Percentiles rank a stretch among this genome's conserved stretches.
Evolutionary conservation across 2,888 invertebrate genomes (phyloP).

Genomic region (Caenorhabditis panamensis): DNA sequence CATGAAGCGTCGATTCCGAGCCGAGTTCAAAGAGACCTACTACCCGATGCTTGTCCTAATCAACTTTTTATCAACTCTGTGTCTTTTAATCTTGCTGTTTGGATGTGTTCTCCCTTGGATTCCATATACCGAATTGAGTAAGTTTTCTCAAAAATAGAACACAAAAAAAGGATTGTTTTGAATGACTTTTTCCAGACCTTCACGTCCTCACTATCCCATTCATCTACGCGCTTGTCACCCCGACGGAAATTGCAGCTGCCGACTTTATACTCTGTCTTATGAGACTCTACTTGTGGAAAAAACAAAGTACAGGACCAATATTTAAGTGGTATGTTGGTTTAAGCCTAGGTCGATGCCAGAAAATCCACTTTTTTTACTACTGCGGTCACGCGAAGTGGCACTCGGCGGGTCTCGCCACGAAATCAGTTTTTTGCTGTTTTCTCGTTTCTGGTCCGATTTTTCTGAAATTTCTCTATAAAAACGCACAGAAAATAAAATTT

Average conservation of each 20-base stretch:
- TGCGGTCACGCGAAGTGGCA: too few species aligned
- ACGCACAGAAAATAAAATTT: too few species aligned
- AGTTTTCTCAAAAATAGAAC: not conserved
- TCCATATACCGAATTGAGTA: not conserved
- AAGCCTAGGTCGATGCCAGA: too few species aligned
- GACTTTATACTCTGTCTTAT: conserved; percentile 19
- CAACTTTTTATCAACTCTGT: not conserved
- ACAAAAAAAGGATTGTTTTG: not conserved
- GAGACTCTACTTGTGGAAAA: too few species aligned
- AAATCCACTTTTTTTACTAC: too few species aligned
- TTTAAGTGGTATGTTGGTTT: too few species aligned
- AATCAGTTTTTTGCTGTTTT: too few species aligned
- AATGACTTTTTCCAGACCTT: not conserved
- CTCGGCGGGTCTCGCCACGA: too few species aligned
- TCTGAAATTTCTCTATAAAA: too few species aligned
- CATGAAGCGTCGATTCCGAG: not conserved
- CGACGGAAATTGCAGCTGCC: conserved; percentile 17
- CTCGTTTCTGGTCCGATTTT: too few species aligned
- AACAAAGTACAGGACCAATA: too few species aligned
- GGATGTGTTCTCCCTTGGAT: not conserved
- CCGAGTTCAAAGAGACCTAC: not conserved
- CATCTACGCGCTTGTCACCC: conserved; percentile 24
- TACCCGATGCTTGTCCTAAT: conserved; percentile 31
- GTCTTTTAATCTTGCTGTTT: not conserved
- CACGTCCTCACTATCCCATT: conserved; percentile 4